Evolutionary conservation across 2,797 vertebrate species (phyloP), one percentile per base, ranked within the genome.

Genomic region (Acanthurus tractus): DNA sequence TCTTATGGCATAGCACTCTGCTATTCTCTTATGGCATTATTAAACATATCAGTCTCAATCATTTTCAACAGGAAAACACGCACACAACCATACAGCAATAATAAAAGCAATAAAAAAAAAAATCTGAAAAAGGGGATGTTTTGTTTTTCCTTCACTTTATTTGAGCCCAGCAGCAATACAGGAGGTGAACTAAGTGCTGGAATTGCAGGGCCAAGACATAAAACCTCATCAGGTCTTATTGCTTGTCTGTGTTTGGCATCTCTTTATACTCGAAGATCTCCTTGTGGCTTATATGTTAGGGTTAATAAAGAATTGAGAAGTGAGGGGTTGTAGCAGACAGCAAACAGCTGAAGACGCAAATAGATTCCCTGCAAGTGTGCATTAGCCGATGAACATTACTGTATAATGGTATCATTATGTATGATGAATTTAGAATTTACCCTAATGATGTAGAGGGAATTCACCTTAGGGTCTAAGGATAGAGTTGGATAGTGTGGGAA

Each of bases 351-450:
- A 85, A 86, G 83, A 91, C 83, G 83, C 84, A 90, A 90, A 92
- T 87, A 88, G 83, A 89, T 90, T 88, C 72, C 72, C 76, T 53
- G 85, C 86, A 84, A 89, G 83, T 46, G 70, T 83, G 82, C 89
- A 91, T 89, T 92, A 90, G 88, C 76, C 85, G 87, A 91, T 91
- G 87, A 90, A 91, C 88, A 90, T 91, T 85, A 89, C 88, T 88
- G 79, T 78, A 84, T 91, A 89, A 92, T 89, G 82, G 85, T 79
- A 86, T 90, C 90, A 92, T 93, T 94, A 93, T 14, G 57, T 81
- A 71, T 85, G 88, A 92, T 93, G 86, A 89, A 93, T 92, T 77
- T 69, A 74, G 81, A 73, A 90, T 90, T 90, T 85, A 77, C 63
- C 74, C 71, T 82, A 85, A 86, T 91, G 90, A 91, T 89, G 88